Conservation (phyloP, 2,888 invertebrate genomes). For the Meandrusa payeni region DNA sequence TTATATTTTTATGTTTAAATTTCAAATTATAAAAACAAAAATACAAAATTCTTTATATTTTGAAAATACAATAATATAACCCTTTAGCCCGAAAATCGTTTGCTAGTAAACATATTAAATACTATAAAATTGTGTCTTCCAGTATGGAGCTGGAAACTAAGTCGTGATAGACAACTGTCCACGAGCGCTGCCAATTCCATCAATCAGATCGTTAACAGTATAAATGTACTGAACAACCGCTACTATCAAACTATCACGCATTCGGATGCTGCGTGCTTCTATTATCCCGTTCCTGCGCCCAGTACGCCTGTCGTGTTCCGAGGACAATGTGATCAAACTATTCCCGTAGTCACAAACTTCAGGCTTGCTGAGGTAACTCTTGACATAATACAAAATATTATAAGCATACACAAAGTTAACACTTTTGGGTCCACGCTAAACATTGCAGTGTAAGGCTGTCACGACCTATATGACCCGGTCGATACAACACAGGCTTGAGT, state of each 20-base stretch:
- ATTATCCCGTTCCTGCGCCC: slow-evolving; percentile 48
- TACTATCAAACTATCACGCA: slow-evolving; percentile 45
- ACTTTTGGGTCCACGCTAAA: too few relatives aligned
- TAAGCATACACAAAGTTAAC: too few relatives aligned
- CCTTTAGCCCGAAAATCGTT: too few relatives aligned
- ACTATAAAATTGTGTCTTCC: neutral
- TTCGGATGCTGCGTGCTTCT: slow-evolving; percentile 52
- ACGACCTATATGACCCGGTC: too few relatives aligned
- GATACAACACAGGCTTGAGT: too few relatives aligned
- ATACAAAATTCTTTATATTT: too few relatives aligned
- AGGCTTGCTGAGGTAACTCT: slow-evolving; percentile 32
- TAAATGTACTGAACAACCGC: slow-evolving; percentile 41
- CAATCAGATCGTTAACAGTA: slow-evolving; percentile 32
- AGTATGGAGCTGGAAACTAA: slow-evolving; percentile 52
- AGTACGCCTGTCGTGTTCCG: slow-evolving; percentile 36
- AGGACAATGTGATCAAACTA: slow-evolving; percentile 32
- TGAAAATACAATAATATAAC: too few relatives aligned
- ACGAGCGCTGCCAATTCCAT: slow-evolving; percentile 32
- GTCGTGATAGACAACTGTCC: slow-evolving; percentile 40
- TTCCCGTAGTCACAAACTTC: slow-evolving; percentile 27
- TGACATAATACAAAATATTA: too few relatives aligned
- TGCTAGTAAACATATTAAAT: too few relatives aligned
- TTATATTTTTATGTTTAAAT: too few relatives aligned
- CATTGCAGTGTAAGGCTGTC: too few relatives aligned
- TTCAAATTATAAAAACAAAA: too few relatives aligned